A percentile compares a stretch with the other conserved stretches of the same genome.
Conservation (phyloP, 2,888 invertebrate genomes). For the Phorcus lineatus region DNA sequence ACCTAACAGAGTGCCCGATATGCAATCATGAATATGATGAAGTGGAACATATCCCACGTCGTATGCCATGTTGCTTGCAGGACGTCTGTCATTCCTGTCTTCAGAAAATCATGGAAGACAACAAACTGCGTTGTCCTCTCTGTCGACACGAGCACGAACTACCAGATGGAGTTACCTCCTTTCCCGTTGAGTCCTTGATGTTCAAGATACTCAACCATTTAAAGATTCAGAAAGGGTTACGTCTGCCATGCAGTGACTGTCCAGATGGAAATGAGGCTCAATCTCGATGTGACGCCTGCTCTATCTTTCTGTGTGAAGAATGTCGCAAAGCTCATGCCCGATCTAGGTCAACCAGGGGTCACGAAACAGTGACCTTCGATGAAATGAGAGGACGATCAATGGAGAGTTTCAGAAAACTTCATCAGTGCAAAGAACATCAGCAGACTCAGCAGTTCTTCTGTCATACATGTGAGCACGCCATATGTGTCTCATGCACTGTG, state of each 20-base stretch:
- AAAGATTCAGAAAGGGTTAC: not conserved
- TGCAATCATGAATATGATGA: not conserved
- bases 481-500: not conserved
- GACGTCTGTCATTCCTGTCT: not conserved
- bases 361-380: not conserved
- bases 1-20: not conserved
- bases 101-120: too few species aligned
- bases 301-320: not conserved
- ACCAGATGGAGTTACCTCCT: not conserved
- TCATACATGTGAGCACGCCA: not conserved
- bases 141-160: not conserved
- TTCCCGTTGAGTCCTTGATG: not conserved
- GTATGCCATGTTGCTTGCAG: not conserved
- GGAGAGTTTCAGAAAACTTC: not conserved
- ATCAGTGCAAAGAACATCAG: not conserved
- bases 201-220: not conserved
- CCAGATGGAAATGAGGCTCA: not conserved
- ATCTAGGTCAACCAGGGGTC: not conserved
- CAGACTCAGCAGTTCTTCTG: not conserved
- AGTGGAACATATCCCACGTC: not conserved
- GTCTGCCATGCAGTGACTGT: not conserved
- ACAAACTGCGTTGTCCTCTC: not conserved
- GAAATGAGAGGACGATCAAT: not conserved
- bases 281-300: not conserved
- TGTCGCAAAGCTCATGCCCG: not conserved